Evolutionary conservation across 2,113 vertebrate genomes (phyloP).

Genomic region (Heterotilapia buettikoferi): DNA sequence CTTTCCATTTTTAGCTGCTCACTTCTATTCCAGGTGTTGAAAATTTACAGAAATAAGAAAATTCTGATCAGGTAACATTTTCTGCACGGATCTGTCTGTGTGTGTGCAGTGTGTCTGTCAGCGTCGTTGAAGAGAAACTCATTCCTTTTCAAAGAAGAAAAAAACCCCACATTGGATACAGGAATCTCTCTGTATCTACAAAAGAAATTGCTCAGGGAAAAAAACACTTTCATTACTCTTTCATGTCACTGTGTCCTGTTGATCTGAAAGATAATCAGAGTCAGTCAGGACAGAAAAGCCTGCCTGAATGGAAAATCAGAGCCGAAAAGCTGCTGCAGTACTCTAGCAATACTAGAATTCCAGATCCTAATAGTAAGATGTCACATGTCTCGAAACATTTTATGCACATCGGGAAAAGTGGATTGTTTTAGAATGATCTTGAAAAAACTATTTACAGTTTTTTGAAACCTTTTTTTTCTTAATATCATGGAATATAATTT

Average conservation of each 20-base stretch:
- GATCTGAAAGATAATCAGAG: not conserved
- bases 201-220: not conserved
- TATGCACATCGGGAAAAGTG: not conserved
- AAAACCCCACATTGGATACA: not conserved
- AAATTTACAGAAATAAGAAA: conserved; percentile 1
- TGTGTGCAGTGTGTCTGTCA: not conserved
- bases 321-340: not conserved
- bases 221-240: not conserved
- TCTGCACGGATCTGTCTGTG: not conserved
- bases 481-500: not conserved
- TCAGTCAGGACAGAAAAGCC: not conserved
- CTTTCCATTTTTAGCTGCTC: not conserved
- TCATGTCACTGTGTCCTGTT: not conserved
- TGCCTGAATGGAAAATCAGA: not conserved
- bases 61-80: conserved; percentile 1
- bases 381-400: not conserved
- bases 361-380: not conserved
- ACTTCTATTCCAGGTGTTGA: not conserved
- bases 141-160: not conserved
- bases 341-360: not conserved
- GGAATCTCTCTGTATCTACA: not conserved
- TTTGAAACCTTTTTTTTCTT: not conserved
- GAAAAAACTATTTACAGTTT: not conserved
- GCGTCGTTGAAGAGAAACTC: not conserved
- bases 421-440: not conserved